Base-by-base conservation (phyloP, 2,113 vertebrate species). In the Elephantulus edwardii region DNA sequence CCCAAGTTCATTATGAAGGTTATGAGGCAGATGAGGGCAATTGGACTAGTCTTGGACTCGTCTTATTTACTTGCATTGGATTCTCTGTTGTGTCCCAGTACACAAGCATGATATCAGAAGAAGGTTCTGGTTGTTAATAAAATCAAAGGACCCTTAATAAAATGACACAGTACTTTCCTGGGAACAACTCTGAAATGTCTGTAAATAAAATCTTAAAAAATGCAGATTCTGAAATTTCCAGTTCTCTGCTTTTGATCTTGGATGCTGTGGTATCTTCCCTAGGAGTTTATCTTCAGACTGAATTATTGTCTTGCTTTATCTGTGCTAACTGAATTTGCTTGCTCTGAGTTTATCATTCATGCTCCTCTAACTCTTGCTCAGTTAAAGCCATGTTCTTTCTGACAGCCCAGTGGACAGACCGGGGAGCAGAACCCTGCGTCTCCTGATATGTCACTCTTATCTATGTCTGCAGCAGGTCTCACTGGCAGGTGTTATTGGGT, bases 201-300 rank as follows among this genome's bases (percentile, higher is more conserved):
- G 0, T 35, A 58, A 22, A 38, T n/a, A 62, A 90, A 72, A 42
- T 66, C 84, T n/a, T 40, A 56, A 42, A 33, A 71, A 16, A n/a
- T n/a, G 91, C 71, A 83, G 30, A 83, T 74, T 82, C 48, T 46
- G 71, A 85, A 35, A 16, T 70, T 72, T 66, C 46, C 40, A 33
- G 0, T 40, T 72, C 70, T 77, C 40, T 62, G 35, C 52, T 68
- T 24, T 33, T 93, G 75, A 24, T 64, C n/a, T 78, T 54, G 16
- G 26, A 14, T 64, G 19, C 60, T 90, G 60, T 8, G 22, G 5
- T 30, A 2, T 71, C 40, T 50, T 71, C 46, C 38, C 56, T n/a
- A 14, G 48, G 52, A 64, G 30, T 10, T 42, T 33, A 38, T 50
- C 40, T 62, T 38, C 17, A 72, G 28, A 71, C 3, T 42, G 58